Conservation (phyloP, 2,888 invertebrate species). For the Lithophane semibrunnea region DNA sequence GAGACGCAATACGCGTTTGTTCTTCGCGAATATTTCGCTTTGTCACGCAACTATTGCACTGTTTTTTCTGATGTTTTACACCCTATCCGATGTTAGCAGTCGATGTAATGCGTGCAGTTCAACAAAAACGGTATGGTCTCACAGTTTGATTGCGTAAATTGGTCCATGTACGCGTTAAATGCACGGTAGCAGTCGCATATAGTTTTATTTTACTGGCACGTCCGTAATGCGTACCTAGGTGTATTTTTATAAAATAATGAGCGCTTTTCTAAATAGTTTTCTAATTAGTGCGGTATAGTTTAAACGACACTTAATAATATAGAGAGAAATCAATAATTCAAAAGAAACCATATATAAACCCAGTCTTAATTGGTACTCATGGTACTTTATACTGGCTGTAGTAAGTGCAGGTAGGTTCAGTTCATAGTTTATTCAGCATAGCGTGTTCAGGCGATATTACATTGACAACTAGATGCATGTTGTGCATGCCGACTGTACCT, state of each 20-base stretch:
- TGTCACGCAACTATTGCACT: constrained; percentile 57
- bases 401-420: constrained; percentile 41
- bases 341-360: constrained; percentile 2
- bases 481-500: constrained; percentile 56
- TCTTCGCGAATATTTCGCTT: constrained; percentile 55
- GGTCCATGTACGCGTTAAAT: constrained; percentile 52
- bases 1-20: constrained; percentile 71
- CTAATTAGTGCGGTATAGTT: constrained; percentile 5
- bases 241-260: constrained; percentile 23
- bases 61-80: constrained; percentile 44
- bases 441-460: constrained; percentile 63
- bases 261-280: constrained; percentile 38
- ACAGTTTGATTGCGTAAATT: constrained; percentile 61
- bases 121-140: constrained; percentile 41
- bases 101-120: constrained; percentile 46
- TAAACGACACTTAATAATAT: background rate
- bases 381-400: constrained; percentile 22
- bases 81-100: constrained; percentile 29
- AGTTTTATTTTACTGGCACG: constrained; percentile 38
- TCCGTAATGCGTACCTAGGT: constrained; percentile 4
- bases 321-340: constrained; percentile 21
- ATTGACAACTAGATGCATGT: constrained; percentile 65
- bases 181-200: constrained; percentile 47
- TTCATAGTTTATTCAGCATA: constrained; percentile 64
- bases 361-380: constrained; percentile 23